phyloP scores from a whole-genome alignment of 2,113 vertebrate genomes.

The Polyodon spathula region DNA sequence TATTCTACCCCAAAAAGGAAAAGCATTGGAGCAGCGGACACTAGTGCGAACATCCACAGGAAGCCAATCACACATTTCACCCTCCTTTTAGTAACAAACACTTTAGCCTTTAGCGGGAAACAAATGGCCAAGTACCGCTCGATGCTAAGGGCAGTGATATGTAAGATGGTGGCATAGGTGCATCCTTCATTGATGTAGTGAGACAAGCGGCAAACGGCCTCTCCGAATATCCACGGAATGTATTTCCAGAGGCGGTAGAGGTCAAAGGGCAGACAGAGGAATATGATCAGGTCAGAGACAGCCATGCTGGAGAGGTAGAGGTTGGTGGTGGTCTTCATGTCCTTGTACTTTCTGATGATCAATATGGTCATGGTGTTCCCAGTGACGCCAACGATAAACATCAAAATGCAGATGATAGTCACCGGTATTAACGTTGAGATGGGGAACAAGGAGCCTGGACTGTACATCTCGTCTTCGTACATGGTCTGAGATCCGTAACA shows the following conservation, averaged over 20 bases:
- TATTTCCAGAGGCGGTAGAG: slow-evolving; percentile 79
- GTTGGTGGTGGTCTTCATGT: slow-evolving; percentile 67
- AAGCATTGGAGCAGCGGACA: slow-evolving; percentile 61
- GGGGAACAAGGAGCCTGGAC: slow-evolving; percentile 56
- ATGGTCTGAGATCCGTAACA: slow-evolving; percentile 29
- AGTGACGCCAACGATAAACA: slow-evolving; percentile 57
- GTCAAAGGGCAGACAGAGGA: slow-evolving; percentile 71
- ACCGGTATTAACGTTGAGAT: slow-evolving; percentile 54
- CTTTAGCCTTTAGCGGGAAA: slow-evolving; percentile 64
- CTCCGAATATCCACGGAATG: slow-evolving; percentile 67
- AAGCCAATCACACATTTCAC: slow-evolving; percentile 52
- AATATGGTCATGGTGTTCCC: slow-evolving; percentile 69
- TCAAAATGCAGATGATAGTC: slow-evolving; percentile 53
- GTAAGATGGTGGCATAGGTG: slow-evolving; percentile 70
- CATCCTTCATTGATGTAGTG: slow-evolving; percentile 66
- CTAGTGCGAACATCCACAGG: slow-evolving; percentile 67
- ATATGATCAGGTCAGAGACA: slow-evolving; percentile 64
- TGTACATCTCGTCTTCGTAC: slow-evolving; percentile 33
- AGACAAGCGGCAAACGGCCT: slow-evolving; percentile 61
- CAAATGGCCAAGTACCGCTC: slow-evolving; percentile 73
- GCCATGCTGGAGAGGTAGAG: slow-evolving; percentile 78
- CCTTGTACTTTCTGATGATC: slow-evolving; percentile 53
- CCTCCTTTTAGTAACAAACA: slow-evolving; percentile 52
- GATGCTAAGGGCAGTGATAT: slow-evolving; percentile 65
- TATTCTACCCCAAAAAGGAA: slow-evolving; percentile 67